Conservation (phyloP, 2,797 vertebrate species). For the Rhyacichthys aspro region DNA sequence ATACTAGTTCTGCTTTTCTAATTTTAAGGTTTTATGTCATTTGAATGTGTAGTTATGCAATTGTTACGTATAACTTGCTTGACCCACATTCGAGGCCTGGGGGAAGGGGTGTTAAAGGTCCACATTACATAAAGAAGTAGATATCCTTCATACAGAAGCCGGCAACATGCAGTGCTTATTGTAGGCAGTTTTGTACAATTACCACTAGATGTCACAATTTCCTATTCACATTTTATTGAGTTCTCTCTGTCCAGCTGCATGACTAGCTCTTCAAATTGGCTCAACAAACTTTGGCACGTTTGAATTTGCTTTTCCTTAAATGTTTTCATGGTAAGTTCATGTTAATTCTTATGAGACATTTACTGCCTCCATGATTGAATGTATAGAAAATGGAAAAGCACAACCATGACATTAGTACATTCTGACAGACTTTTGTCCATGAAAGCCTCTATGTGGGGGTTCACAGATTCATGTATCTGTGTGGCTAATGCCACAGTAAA, state of each 20-base stretch:
- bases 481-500: conserved; percentile 68
- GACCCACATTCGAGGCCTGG: conserved; percentile 40
- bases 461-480: conserved; percentile 34
- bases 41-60: conserved; percentile 36
- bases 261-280: conserved; percentile 17
- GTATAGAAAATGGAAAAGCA: no score
- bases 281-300: conserved; percentile 40
- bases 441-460: background rate
- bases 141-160: background rate
- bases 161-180: background rate
- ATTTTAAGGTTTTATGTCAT: background rate
- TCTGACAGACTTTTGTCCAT: background rate
- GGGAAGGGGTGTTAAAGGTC: conserved; percentile 43
- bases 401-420: background rate
- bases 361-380: background rate
- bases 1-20: background rate
- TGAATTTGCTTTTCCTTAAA: conserved; percentile 10
- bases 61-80: conserved; percentile 42
- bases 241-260: background rate
- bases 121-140: conserved; percentile 52
- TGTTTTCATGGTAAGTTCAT: conserved; percentile 9
- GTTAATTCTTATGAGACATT: background rate
- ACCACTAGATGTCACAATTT: conserved; percentile 72
- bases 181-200: conserved; percentile 17
- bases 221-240: conserved; percentile 8